Evolutionary conservation across 2,797 vertebrate genomes (phyloP), one percentile per base, ranked within the genome.

Genomic region (Danionella dracula): DNA sequence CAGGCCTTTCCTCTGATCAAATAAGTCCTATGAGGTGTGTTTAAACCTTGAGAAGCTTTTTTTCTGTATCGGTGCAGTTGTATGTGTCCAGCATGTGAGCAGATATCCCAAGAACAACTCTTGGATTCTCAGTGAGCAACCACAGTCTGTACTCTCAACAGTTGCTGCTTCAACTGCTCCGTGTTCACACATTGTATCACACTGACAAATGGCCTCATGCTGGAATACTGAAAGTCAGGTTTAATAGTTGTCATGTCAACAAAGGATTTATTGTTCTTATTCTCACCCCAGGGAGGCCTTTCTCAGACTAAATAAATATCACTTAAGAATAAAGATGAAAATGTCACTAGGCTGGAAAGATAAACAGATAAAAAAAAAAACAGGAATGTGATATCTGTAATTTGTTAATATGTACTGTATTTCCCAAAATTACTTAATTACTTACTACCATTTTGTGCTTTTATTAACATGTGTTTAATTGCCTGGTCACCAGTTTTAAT

Each of bases 241-340:
- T 78, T 80, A 82, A 79, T 83, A 75, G 79, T 78, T 81, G 71
- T 73, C 82, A 88, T 87, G 82, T 86, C 78, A 85, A 85, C 78
- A 78, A 66, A 81, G 70, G 76, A 79, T 80, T 79, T 78, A 77
- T 77, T 61, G 45, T 77, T 82, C 40, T 83, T 71, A 79, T 75
- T 76, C 77, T 66, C 79, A 70, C 79, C 76, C 66, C 72, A 78
- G 66, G 76, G 68, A 82, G 66, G 57, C 59, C 44, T 58, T 60
- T 76, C 56, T 84, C 66, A 71, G 77, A 82, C 77, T 79, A 85
- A 82, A 87, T 77, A 85, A 77, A 76, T 58, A 83, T 82, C 65
- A 79, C 78, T 83, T 83, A 79, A 46, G 51, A 66, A 78, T 82
- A 72, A 66, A 77, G 50, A 77, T 77, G 77, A 82, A 84, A 82